Conservation (phyloP, 1,140 invertebrate species). For the Sminthurides bifidus region DNA sequence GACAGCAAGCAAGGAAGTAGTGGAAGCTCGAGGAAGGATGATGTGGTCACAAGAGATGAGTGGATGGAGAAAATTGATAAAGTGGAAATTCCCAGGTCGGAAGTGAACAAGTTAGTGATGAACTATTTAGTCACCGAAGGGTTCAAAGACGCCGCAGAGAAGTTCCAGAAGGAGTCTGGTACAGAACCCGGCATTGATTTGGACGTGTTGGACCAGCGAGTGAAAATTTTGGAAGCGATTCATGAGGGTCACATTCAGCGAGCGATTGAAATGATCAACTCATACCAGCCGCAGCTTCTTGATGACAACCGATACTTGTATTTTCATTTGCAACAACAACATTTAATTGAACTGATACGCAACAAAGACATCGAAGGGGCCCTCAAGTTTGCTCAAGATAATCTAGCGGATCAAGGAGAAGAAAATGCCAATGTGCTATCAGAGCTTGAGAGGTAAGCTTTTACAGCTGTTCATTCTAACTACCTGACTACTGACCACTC, state of each 20-base stretch:
- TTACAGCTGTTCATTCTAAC: constrained; percentile 48
- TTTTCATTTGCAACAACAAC: constrained; percentile 90
- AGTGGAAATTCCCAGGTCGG: constrained; percentile 70
- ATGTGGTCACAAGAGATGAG: constrained; percentile 42
- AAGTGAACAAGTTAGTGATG: constrained; percentile 97
- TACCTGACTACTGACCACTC: no score
- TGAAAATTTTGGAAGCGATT: constrained; percentile 86
- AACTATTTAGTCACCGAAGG: constrained; percentile 94
- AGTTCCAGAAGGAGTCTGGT: constrained; percentile 88
- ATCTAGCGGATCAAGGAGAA: constrained; percentile 79
- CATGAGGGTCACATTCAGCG: constrained; percentile 85
- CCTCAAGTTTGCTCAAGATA: constrained; percentile 86
- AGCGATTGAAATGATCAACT: constrained; percentile 85
- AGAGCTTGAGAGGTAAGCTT: constrained; percentile 28
- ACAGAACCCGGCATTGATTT: constrained; percentile 74
- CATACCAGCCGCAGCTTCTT: constrained; percentile 83
- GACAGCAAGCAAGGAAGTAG: constrained; percentile 5
- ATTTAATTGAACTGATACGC: constrained; percentile 85
- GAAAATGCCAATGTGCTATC: constrained; percentile 50
- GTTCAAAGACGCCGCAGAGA: constrained; percentile 74
- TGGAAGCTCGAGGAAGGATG: background rate
- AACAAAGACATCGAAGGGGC: constrained; percentile 86
- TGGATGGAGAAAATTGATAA: constrained; percentile 60
- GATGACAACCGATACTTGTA: constrained; percentile 91
- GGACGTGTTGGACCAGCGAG: constrained; percentile 80